These are phyloP conservation scores for Aplochiton taeniatus DNA, from an alignment of 2,797 vertebrate genomes.

Conservation along the genomic window DNA sequence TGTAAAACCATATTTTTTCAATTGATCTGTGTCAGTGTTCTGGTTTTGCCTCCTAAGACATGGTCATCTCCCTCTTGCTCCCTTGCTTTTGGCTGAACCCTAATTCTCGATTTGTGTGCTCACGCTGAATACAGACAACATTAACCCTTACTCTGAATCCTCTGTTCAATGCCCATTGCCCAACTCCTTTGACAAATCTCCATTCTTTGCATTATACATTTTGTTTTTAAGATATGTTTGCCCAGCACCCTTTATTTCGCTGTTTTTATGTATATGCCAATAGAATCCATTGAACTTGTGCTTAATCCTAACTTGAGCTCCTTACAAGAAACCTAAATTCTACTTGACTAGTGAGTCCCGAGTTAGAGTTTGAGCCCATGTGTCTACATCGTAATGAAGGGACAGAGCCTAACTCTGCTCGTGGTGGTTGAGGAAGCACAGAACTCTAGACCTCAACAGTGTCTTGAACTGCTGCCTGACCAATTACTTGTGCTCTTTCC, in stretches of 20 bases:
- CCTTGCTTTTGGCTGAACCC: conserved; percentile 66
- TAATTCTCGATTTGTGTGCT: conserved; percentile 35
- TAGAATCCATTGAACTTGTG: conserved; percentile 48
- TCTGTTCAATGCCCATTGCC: conserved; percentile 52
- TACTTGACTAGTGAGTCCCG: conserved; percentile 32
- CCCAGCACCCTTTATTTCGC: background rate
- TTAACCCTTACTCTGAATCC: conserved; percentile 73
- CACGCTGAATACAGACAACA: conserved; percentile 82
- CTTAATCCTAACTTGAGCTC: conserved; percentile 39
- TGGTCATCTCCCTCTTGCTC: conserved; percentile 43
- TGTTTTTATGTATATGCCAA: conserved; percentile 63
- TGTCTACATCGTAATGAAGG: conserved; percentile 44
- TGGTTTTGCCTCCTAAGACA: conserved; percentile 62
- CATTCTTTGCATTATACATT: conserved; percentile 59
- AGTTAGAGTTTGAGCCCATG: conserved; percentile 31
- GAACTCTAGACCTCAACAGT: conserved; percentile 54
- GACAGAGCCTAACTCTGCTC: conserved; percentile 47
- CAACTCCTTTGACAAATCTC: conserved; percentile 54
- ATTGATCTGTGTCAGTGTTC: conserved; percentile 74
- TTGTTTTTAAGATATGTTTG: conserved; percentile 32
- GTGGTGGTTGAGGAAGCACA: conserved; percentile 48
- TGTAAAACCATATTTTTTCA: conserved; percentile 74
- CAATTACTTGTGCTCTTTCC: conserved; percentile 77
- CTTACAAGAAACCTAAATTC: conserved; percentile 13
- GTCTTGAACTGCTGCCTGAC: conserved; percentile 74